Base-by-base conservation (phyloP, 2,113 vertebrate genomes). In the Atrichornis clamosus region DNA sequence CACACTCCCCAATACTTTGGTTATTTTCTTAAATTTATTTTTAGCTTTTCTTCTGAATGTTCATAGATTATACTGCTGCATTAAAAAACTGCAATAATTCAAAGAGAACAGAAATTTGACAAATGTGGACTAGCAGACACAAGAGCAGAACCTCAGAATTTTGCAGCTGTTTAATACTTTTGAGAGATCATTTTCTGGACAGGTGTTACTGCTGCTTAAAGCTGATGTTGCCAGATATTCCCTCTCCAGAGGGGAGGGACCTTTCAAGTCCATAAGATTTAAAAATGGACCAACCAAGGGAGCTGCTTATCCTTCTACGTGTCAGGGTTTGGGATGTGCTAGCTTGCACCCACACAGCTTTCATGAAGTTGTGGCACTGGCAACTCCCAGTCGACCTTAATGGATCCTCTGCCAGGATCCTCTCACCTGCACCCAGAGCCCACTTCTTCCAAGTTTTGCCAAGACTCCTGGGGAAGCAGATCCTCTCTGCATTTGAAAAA, bases 1-100 rank as follows among this genome's bases (percentile, higher is more conserved):
- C 55, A 80, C 91, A 77, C 37, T 47, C 30, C 94, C 87, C 77
- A 93, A 35, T 95, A 94, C 88, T 95, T 94, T 79, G 74, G 87
- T 90, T 96, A 50, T 82, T 95, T 96, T 93, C 89, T 97, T 84
- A 80, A 73, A 14, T 70, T 91, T 85, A 94, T 96, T 97, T 97
- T 96, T 92, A 92, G 58, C 58, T 84, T 97, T 80, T 96, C 73
- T 96, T 97, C 93, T 96, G 62, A 89, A 73, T 85, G 52, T 89
- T 92, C 55, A 33, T 93, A 90, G 70, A 78, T 95, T 62, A 63
- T 92, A 58, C 35, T 92, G 46, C 78, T 94, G 55, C 32, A 52
- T 94, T 97, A 97, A 78, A 84, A 83, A 97, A 95, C 55, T 87
- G 24, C 72, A 80, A 24, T 92, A 78, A 93, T 60, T 89, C 90